Evolutionary conservation across 2,797 vertebrate species (phyloP), one percentile per base, ranked within the genome.

Genomic region (Amniataba percoides): DNA sequence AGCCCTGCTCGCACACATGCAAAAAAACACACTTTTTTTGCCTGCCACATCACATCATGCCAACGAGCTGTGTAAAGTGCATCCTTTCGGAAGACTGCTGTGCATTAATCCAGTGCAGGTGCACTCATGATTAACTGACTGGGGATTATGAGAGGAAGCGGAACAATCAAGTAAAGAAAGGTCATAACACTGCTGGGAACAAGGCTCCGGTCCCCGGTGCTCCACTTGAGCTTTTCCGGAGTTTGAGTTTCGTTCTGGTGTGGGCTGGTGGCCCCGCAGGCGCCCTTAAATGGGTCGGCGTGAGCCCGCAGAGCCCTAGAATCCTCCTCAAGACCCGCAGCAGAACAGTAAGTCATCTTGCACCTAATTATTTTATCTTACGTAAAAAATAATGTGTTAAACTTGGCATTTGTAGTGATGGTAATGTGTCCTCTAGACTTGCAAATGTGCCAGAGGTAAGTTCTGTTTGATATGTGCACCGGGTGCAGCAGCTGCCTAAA

Each of bases 161-260:
- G 84, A 87, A 87, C 81, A 78, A 90, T 87, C 81, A 82, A 87
- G 84, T 77, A 74, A 88, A 74, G 81, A 92, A 91, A 93, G 93
- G 92, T 92, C 89, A 90, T 13, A 77, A 58, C 91, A 25, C 89
- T 40, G 86, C 75, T 79, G 91, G 87, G 85, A 83, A 64, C 66
- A 3, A 59, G 63, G 58, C 72, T 72, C 61, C 27, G 7, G 40
- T 69, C 81, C 73, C 75, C 6, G 21, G 71, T 51, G 78, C 63
- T 71, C 81, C 65, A 42, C 71, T 74, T 80, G 77, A 83, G 69
- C 74, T 83, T 78, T 83, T 78, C 80, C 69, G 18, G 77, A 81
- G 81, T 63, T 73, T 81, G 66, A 15, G 27, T 31, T 85, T 71
- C 56, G 84, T 46, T 80, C 80, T 78, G 81, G 80, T 77, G 81